phyloP scores from a whole-genome alignment of 2,113 vertebrate species.

The Charina bottae region DNA sequence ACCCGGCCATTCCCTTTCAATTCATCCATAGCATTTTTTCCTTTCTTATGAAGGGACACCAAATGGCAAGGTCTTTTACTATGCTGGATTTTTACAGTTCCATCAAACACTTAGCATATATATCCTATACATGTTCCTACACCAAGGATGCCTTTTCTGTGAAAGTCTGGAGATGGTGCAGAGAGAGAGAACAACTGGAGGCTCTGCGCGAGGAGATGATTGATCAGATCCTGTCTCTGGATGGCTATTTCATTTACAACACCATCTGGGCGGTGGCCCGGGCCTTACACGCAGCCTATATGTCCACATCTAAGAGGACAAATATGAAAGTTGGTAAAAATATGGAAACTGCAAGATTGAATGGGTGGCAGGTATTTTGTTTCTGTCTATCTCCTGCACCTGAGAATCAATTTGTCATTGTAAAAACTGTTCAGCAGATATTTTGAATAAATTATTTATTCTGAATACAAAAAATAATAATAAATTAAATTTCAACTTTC shows the following conservation, averaged over 20 bases:
- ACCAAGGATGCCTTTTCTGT: background rate
- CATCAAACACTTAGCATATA: background rate
- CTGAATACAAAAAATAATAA: background rate
- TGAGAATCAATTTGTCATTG: background rate
- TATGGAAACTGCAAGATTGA: background rate
- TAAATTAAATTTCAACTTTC: background rate
- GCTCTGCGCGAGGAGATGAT: background rate
- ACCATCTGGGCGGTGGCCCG: background rate
- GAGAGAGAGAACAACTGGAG: background rate
- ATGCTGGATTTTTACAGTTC: no score
- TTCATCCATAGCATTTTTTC: background rate
- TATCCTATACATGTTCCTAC: background rate
- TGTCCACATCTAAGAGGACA: background rate
- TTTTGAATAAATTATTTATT: background rate
- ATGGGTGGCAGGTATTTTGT: background rate
- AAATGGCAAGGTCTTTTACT: background rate
- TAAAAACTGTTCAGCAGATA: background rate
- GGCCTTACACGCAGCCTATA: background rate
- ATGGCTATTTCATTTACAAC: background rate
- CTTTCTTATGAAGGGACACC: background rate
- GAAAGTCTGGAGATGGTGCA: background rate
- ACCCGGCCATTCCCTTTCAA: background rate
- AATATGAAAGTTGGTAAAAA: background rate
- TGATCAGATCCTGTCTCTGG: background rate
- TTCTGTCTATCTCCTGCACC: no score